Base-by-base conservation (phyloP, 2,113 vertebrate genomes). In the western clawed frog (Xenopus tropicalis) region DNA sequence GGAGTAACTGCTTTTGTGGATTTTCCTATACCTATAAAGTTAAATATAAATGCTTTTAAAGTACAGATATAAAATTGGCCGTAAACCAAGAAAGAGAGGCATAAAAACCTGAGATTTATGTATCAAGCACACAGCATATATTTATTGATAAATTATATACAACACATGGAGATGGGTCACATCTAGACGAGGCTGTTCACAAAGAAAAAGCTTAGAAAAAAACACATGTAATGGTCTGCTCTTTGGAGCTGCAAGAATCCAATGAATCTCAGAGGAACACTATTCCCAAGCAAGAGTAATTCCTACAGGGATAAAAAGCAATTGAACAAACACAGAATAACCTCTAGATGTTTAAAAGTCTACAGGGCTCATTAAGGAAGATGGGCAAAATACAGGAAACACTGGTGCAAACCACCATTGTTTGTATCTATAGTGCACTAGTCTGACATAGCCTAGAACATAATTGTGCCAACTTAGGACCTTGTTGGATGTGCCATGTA, bases 291-390 rank as follows among this genome's bases (percentile, higher is more conserved):
- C 83, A 12, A 29, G 84, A 88, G 82, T 83, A 90, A 90, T 91
- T 89, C 90, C 90, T 72, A 80, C 79, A 84, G 84, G 88, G 87
- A 79, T 84, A 85, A 71, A 85, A 87, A 83, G 86, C 75, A 87
- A 82, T 85, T 79, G 79, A 63, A 82, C 81, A 85, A 88, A 79
- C 25, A 81, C 80, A 82, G 25, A 80, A 86, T 78, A 87, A 87
- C 83, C 83, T 86, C 86, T 84, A 89, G 86, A 92, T 88, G 87
- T 91, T 89, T 89, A 87, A 88, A 90, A n/a, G 87, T 88, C 78
- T 43, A 81, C 90, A 90, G 91, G 89, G 91, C 84, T 86, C 88
- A 87, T 91, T 90, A 91, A 84, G 85, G 83, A 81, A 86, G 74
- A 84, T 81, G 71, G 82, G 83, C 84, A 86, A 80, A 84, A 85